A percentile compares a stretch with the other conserved stretches of the same genome.
These are phyloP conservation scores for Centropristis striata DNA, from an alignment of 2,113 vertebrate genomes.

Conservation along the genomic window DNA sequence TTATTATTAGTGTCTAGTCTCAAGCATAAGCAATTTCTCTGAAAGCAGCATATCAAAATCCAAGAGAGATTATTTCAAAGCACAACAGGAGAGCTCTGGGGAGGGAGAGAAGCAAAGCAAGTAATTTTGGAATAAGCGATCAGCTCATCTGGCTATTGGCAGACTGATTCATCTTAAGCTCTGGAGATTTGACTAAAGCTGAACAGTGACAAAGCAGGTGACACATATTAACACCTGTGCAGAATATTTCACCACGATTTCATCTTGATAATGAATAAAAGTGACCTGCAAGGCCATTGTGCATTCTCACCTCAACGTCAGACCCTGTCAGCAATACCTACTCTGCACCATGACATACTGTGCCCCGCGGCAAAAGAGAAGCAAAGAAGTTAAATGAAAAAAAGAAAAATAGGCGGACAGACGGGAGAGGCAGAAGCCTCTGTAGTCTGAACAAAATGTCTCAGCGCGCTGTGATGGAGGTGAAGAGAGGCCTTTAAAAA, in stretches of 20 bases:
- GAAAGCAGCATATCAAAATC: constrained; percentile 27
- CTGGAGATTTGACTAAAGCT: constrained; percentile 44
- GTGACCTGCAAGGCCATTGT: constrained; percentile 58
- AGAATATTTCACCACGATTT: constrained; percentile 55
- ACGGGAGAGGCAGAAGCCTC: constrained; percentile 20
- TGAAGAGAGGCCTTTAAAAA: constrained; percentile 51
- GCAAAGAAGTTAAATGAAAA: constrained; percentile 51
- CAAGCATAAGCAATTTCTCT: constrained; percentile 35
- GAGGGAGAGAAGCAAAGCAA: constrained; percentile 17
- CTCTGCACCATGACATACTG: constrained; percentile 55
- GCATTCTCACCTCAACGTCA: constrained; percentile 54
- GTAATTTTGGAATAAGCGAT: constrained; percentile 50
- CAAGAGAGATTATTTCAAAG: constrained; percentile 40
- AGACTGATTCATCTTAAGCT: constrained; percentile 42
- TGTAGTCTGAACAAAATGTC: constrained; percentile 63
- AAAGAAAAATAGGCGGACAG: constrained; percentile 49
- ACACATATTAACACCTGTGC: constrained; percentile 50
- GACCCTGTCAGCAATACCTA: constrained; percentile 55
- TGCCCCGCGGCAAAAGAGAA: constrained; percentile 53
- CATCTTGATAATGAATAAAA: constrained; percentile 64
- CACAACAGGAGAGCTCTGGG: constrained; percentile 33
- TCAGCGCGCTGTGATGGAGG: constrained; percentile 54
- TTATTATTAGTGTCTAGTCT: constrained; percentile 37
- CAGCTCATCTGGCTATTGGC: constrained; percentile 46
- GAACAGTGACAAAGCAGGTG: constrained; percentile 49